Evolutionary conservation across 2,113 vertebrate genomes (phyloP), one percentile per base, ranked within the genome.

Genomic region (Nibea coibor): DNA sequence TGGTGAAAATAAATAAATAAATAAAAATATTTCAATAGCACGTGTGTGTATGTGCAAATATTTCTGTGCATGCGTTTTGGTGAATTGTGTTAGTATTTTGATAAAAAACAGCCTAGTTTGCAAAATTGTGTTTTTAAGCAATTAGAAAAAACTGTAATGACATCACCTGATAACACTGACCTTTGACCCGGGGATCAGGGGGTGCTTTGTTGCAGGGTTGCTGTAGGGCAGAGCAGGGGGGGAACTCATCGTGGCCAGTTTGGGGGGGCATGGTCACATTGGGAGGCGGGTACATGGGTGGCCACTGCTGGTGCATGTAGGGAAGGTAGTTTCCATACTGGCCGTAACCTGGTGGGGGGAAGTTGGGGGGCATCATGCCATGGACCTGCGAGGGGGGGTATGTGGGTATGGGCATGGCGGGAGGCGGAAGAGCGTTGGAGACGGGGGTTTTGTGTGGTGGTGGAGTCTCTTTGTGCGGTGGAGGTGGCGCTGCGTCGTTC

Each of bases 251-350:
- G 0, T 72, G 42, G 0, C 88, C 82, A 35, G 91, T 88, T 43
- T 90, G 94, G 0, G 90, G 91, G 24, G 96, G 94, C 84, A 94
- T 43, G 5, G 75, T 91, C 93, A 92, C 93, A 85, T 24, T 94
- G 1, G 93, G 88, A 1, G 96, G 75, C 10, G 96, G 97, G 84
- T 97, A 99, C 93, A 97, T 92, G 43, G 97, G 93, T 88, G 97
- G 93, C 98, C 98, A 99, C 65, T 95, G 95, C 81, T 96, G 88
- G 11, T 95, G 94, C 92, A 97, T 94, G 88, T 98, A 99, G 1
- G 97, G 94, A 90, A 97, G 90, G 75, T 97, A 99, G 84, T 95
- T 97, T 4, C 95, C 93, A 39, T 97, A 99, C 2, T 96, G 96
- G 83, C 96, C 93, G 0, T 96, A 99, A 0, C 92, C 95, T 1